phyloP scores from a whole-genome alignment of 1,140 invertebrate genomes.

The Ruditapes philippinarum region DNA sequence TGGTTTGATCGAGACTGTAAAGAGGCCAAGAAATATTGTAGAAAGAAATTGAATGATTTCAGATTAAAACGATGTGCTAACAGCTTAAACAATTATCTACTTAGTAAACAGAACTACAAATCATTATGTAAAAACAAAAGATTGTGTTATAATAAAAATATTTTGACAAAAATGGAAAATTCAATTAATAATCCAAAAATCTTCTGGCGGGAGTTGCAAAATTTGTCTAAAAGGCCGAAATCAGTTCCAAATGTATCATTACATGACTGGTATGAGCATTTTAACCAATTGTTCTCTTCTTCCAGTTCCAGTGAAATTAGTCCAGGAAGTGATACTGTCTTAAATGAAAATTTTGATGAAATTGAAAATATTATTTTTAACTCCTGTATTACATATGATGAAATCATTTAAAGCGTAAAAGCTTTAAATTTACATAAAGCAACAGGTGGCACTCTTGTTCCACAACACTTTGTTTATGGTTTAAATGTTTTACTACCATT shows the following conservation, averaged over 20 bases:
- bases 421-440: not conserved
- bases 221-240: not conserved
- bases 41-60: not conserved
- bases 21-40: too few relatives aligned
- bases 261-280: not conserved
- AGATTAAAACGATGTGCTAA: not conserved
- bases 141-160: not conserved
- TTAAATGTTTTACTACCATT: not conserved
- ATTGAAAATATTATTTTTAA: constrained; percentile 8
- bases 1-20: too few relatives aligned
- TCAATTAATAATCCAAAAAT: not conserved
- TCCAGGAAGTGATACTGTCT: not conserved
- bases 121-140: not conserved
- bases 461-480: constrained; percentile 8
- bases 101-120: not conserved
- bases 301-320: not conserved
- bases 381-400: not conserved
- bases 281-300: not conserved
- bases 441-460: not conserved
- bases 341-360: not conserved
- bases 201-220: not conserved
- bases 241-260: not conserved
- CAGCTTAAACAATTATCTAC: not conserved
- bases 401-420: not conserved
- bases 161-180: too few relatives aligned